Base-by-base conservation (phyloP, 2,113 vertebrate species). In the Engystomops pustulosus region DNA sequence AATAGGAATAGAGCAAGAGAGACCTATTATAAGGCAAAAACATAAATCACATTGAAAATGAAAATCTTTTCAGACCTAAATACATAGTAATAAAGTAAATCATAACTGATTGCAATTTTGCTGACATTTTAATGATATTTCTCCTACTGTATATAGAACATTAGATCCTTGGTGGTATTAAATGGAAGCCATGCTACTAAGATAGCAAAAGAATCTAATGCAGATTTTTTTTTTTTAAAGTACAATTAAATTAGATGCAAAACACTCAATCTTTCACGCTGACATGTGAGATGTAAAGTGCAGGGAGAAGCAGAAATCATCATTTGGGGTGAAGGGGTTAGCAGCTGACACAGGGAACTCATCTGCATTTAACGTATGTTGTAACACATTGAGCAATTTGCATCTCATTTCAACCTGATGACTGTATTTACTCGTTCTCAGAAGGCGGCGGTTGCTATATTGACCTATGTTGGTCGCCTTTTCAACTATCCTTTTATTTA, bases 301-400 rank as follows among this genome's bases (percentile, higher is more conserved):
- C 65, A 69, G 44, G 67, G 12, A 80, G 79, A 69, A 80, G 45
- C 58, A 82, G 34, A 70, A 72, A 82, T 82, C 80, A 82, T 82
- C 23, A 82, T 81, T 81, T 53, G 45, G 67, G 80, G 80, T 82
- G 45, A 82, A 45, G 25, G 79, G 69, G 79, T 81, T 70, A 55
- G 65, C 47, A 58, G 80, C 49, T 82, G 80, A 82, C 80, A 81
- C 65, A 60, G 38, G 32, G 49, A 60, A 74, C 45, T 81, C 69
- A 44, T 72, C 80, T 82, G 34, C 80, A 72, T 74, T 60, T 72
- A 72, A 55, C 25, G 49, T 71, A 70, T 70, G 68, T 72, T 72
- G 36, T 44, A 71, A 74, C 47, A 81, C 34, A 44, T 34, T 32
- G 49, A 81, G 25, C 68, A 72, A 82, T 82, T 82, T 82, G 80